These are phyloP conservation scores for Ibidorhyncha struthersii DNA, from an alignment of 2,113 vertebrate species.

Conservation along the genomic window DNA sequence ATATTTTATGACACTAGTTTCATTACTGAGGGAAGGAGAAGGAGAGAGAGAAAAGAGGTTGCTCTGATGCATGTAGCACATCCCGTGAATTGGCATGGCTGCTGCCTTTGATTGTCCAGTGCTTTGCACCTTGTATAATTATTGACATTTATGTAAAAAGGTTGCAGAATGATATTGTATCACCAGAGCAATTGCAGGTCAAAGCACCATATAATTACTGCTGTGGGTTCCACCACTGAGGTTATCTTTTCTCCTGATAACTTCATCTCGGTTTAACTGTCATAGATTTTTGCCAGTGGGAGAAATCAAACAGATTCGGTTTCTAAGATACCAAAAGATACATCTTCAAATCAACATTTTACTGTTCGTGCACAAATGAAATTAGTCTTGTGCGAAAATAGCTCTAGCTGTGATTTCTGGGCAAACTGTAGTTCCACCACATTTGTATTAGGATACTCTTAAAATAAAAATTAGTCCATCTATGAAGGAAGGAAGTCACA, in stretches of 20 bases:
- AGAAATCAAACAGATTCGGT: constrained; percentile 19
- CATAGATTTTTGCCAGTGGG: neutral
- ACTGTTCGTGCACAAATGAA: neutral
- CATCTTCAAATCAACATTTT: constrained; percentile 24
- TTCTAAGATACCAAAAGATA: constrained; percentile 47
- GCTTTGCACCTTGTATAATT: neutral
- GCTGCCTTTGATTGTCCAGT: neutral
- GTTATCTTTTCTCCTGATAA: neutral
- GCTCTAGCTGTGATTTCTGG: neutral
- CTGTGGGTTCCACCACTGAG: neutral
- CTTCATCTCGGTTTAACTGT: neutral
- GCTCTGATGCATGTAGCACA: neutral
- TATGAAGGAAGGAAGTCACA: neutral
- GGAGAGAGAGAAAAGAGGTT: neutral
- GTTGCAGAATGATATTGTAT: neutral
- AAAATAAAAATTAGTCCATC: neutral
- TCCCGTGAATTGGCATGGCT: neutral
- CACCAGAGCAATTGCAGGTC: neutral
- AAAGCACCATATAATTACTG: neutral
- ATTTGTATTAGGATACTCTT: neutral
- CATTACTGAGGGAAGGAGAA: neutral
- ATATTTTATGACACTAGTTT: neutral
- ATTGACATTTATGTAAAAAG: neutral
- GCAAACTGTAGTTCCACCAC: neutral
- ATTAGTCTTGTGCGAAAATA: neutral